Base-by-base conservation (phyloP, 2,888 invertebrate genomes). In the Acanthosoma haemorrhoidale region DNA sequence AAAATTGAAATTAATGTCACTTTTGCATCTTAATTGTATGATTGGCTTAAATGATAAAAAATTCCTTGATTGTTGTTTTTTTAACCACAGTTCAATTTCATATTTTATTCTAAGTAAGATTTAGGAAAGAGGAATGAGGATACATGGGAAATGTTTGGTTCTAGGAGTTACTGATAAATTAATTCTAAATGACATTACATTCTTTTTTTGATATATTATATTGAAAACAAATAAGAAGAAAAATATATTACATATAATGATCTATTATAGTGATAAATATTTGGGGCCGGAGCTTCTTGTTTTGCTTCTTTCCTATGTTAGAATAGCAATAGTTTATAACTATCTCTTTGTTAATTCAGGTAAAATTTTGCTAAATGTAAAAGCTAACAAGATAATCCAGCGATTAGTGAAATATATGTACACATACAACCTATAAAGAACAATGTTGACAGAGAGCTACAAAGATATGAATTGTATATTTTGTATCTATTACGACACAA, bases 191-290 rank as follows among this genome's bases (percentile, higher is more conserved):
- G 11, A 36, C 6, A 36, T 9, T 36, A 36, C 36, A 6, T 13
- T 41, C 16, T 31, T 61, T 61, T 61, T 61, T 61, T 36, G 36
- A 61, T 61, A 64, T 16, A 43, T 64, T 64, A 64, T 64, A 64
- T 64, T 64, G 64, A 64, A 64, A 64, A 64, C 64, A 64, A 64
- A 64, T 64, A 64, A 29, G 64, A 41, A 64, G 64, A 64, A 64
- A 64, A 64, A 64, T 64, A 64, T 64, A 64, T 64, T 39, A 41
- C 43, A 64, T 64, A 43, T 31, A 31, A 64, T 36, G 31, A 43
- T 39, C 18, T 61, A 36, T 61, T 36, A 38, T 34, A 34, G 36
- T 61, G 32, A 61, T 38, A 61, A 25, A 61, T 36, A 36, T 61
- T 61, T 38, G 36, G 36, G 61, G 21, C 38, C 34, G 36, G 38